Evolutionary conservation across 1,140 invertebrate species (phyloP).

Genomic region (Aporrectodea caliginosa): DNA sequence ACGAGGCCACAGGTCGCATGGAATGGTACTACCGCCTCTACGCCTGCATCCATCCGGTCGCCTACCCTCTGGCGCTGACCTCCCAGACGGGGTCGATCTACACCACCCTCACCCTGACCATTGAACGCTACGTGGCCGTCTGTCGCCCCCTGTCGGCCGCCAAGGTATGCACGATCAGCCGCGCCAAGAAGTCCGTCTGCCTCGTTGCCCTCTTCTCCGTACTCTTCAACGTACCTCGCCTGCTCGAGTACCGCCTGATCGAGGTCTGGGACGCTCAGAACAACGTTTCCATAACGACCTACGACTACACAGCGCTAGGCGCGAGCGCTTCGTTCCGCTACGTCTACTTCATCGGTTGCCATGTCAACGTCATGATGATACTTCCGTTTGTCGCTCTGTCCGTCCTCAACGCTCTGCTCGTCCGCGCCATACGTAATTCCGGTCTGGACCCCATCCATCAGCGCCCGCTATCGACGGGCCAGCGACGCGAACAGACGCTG

Average conservation of each 20-base stretch:
- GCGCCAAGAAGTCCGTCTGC: slow-evolving; percentile 62
- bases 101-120: slow-evolving; percentile 71
- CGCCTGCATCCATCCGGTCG: slow-evolving; percentile 59
- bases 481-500: slow-evolving; percentile 64
- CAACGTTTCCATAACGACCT: slow-evolving; percentile 26
- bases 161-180: slow-evolving; percentile 66
- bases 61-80: slow-evolving; percentile 63
- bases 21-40: slow-evolving; percentile 61
- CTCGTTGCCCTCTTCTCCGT: slow-evolving; percentile 65
- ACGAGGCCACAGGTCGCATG: slow-evolving; percentile 72
- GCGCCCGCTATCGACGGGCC: slow-evolving; percentile 44
- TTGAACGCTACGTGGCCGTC: slow-evolving; percentile 73
- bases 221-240: slow-evolving; percentile 65
- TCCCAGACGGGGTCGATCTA: slow-evolving; percentile 82
- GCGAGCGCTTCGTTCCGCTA: slow-evolving; percentile 61
- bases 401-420: slow-evolving; percentile 69
- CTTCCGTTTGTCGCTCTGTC: slow-evolving; percentile 65
- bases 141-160: slow-evolving; percentile 65
- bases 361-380: slow-evolving; percentile 63
- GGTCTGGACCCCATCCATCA: slow-evolving; percentile 29
- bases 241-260: slow-evolving; percentile 62
- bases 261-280: slow-evolving; percentile 36
- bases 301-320: slow-evolving; percentile 39
- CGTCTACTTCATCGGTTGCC: slow-evolving; percentile 66
- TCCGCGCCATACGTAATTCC: slow-evolving; percentile 64